Evolutionary conservation across 2,797 vertebrate genomes (phyloP), one percentile per base, ranked within the genome.

Genomic region (Hemibagrus guttatus): DNA sequence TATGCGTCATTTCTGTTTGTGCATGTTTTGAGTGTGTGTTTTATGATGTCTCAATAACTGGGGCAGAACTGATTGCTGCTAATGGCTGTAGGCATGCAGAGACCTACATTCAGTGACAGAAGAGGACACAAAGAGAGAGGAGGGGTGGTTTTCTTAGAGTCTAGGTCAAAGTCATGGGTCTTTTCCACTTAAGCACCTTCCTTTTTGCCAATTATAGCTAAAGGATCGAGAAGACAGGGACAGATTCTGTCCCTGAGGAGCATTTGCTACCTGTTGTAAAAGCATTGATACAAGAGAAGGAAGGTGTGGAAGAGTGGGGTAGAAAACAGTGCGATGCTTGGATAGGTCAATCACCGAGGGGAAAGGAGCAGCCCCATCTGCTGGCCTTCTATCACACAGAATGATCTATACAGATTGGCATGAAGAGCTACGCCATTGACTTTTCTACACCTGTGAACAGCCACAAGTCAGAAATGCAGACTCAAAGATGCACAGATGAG

Each of bases 61-160:
- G 95, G 94, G 94, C 95, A 95, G 94, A 95, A 96, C 93, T 94
- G 95, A 96, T 95, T 95, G 92, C 92, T 93, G 93, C 92, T 94
- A 93, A 95, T 95, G 92, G 94, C 95, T 94, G 92, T 91, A 95
- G 95, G 95, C 95, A 35, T 93, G 88, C 88, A 42, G 85, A 95
- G 95, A 95, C 95, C 95, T 95, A 96, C 94, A 96, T 95, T 94
- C 89, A 92, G 89, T 87, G 66, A 75, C 17, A 58, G n/a, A 39
- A 64, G 17, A 54, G 26, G 35, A 54, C 64, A 78, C 28, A 64
- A 52, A 56, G 81, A 42, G 46, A 42, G 84, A 49, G 71, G 42
- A 28, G 26, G 68, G 54, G 52, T 23, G 69, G 16, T 68, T 54
- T 82, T 61, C 54, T 28, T 61, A 28, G 26, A 74, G 26, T 83